Evolutionary conservation across 2,113 vertebrate species (phyloP).

Genomic region (Lates calcarifer): DNA sequence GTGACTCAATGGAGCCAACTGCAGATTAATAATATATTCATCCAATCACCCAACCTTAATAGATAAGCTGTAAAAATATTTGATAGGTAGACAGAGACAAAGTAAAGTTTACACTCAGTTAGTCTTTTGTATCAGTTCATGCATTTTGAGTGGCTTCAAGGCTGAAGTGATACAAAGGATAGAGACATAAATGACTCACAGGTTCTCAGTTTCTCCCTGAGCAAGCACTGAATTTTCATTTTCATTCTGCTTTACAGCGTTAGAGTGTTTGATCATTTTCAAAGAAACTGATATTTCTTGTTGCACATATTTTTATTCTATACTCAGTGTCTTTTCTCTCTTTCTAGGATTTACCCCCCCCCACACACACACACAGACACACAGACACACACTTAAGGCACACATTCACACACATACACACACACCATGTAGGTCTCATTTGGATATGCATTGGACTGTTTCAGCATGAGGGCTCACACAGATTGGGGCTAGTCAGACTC

Average conservation of each 20-base stretch:
- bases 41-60: too few species aligned
- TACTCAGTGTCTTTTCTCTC: too few species aligned
- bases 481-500: constrained; percentile 16
- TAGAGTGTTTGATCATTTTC: constrained; percentile 37
- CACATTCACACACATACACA: background rate
- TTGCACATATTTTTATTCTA: constrained; percentile 12
- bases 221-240: background rate
- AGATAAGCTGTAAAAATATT: constrained; percentile 24
- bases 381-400: background rate
- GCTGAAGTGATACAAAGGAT: constrained; percentile 5
- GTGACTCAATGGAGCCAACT: too few species aligned
- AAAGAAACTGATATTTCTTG: constrained; percentile 14
- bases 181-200: background rate
- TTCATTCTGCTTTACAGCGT: constrained; percentile 15
- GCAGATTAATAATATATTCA: too few species aligned
- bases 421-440: constrained; percentile 29
- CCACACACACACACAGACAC: background rate
- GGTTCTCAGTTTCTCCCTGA: constrained; percentile 22
- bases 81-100: constrained; percentile 14
- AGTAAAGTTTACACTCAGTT: background rate
- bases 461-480: constrained; percentile 23
- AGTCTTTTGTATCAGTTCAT: constrained; percentile 21
- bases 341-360: background rate
- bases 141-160: constrained; percentile 18
- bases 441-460: constrained; percentile 39